Conservation (phyloP, 1,140 invertebrate genomes). For the Belonocnema kinseyi region DNA sequence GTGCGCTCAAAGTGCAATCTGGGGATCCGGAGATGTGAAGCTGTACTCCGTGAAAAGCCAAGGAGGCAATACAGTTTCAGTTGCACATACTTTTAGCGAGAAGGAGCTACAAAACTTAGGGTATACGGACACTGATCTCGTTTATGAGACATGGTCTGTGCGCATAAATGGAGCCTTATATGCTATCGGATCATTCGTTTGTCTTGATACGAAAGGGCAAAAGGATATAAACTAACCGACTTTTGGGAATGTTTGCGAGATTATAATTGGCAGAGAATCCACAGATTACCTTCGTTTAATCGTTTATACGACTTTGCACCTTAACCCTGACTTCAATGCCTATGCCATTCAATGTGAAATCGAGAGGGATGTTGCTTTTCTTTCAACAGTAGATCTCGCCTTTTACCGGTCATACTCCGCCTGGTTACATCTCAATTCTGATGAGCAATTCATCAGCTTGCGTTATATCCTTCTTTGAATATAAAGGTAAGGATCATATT, state of each 20-base stretch:
- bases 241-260: too few species aligned
- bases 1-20: constrained; percentile 26
- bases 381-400: background rate
- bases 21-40: constrained; percentile 28
- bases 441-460: constrained; percentile 3
- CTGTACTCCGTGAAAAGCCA: constrained; percentile 8
- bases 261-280: too few species aligned
- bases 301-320: constrained; percentile 21
- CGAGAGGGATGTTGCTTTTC: constrained; percentile 16
- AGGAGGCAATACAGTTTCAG: constrained; percentile 10
- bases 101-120: constrained; percentile 16
- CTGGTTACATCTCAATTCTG: background rate
- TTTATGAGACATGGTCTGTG: constrained; percentile 22
- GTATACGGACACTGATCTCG: constrained; percentile 3
- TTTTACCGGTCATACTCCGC: background rate
- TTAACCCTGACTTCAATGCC: constrained; percentile 38
- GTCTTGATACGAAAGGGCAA: background rate
- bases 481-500: background rate
- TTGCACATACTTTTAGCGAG: constrained; percentile 28
- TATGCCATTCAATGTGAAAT: constrained; percentile 35
- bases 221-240: constrained; percentile 34
- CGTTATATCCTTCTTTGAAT: background rate
- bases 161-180: constrained; percentile 31
- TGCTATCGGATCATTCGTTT: constrained; percentile 30
- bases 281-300: too few species aligned